phyloP scores from a whole-genome alignment of 2,113 vertebrate genomes.

The Arenaria interpres region DNA sequence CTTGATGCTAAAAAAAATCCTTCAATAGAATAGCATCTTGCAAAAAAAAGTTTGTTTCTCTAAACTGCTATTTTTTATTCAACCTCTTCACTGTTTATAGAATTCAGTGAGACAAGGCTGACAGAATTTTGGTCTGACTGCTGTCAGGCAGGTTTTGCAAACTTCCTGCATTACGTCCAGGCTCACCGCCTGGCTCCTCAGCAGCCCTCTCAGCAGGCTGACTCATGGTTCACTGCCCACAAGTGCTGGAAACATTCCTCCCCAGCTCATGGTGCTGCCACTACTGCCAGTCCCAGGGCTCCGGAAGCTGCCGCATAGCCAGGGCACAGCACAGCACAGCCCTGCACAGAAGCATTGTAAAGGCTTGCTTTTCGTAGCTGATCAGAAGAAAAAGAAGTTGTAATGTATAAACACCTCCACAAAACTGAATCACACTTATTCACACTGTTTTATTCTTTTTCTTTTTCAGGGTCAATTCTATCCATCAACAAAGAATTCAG shows the following conservation, averaged over 20 bases:
- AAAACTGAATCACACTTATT: neutral
- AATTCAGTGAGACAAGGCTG: neutral
- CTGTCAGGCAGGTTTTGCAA: neutral
- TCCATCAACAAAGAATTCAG: neutral
- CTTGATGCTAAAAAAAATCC: neutral
- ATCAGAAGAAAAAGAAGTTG: neutral
- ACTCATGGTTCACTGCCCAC: no score
- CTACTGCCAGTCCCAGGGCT: neutral
- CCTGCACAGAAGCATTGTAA: neutral
- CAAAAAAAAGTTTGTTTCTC: neutral
- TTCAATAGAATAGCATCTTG: neutral
- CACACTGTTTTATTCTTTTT: neutral
- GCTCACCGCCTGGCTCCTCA: neutral
- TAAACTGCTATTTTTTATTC: neutral
- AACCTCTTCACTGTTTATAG: neutral
- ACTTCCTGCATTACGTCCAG: neutral
- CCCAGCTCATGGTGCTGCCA: rapidly evolving
- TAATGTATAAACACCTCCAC: neutral
- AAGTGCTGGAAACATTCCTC: neutral
- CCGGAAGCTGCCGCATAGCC: neutral
- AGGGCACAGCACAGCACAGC: no score
- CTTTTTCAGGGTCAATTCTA: neutral
- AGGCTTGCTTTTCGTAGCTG: neutral
- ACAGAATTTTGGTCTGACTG: neutral
- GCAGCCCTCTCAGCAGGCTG: neutral